Evolutionary conservation across 1,140 invertebrate species (phyloP).

Genomic region (Tachypleus tridentatus): DNA sequence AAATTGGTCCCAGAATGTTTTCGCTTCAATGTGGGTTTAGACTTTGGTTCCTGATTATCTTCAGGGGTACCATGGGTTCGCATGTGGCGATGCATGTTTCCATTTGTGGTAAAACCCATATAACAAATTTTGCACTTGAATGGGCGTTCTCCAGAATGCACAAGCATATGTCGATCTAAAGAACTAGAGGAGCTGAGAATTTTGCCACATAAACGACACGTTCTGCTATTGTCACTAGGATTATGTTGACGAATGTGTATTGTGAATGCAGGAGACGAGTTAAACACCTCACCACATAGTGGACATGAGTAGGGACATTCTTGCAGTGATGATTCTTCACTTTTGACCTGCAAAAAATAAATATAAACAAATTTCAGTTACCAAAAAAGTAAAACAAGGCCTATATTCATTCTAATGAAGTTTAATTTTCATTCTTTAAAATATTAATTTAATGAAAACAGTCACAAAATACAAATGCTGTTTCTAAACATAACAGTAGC

Average conservation of each 20-base stretch:
- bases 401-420: too few relatives aligned
- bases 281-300: slow-evolving; percentile 46
- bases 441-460: too few relatives aligned
- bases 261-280: slow-evolving; percentile 51
- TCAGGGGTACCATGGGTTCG: slow-evolving; percentile 45
- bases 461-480: too few relatives aligned
- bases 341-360: too few relatives aligned
- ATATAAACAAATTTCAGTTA: too few relatives aligned
- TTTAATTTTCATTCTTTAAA: too few relatives aligned
- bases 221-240: slow-evolving; percentile 34
- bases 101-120: slow-evolving; percentile 73
- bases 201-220: slow-evolving; percentile 41
- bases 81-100: slow-evolving; percentile 76
- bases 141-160: slow-evolving; percentile 59
- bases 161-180: slow-evolving; percentile 57
- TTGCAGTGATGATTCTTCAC: too few relatives aligned
- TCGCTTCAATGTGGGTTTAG: neutral
- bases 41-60: neutral
- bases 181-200: slow-evolving; percentile 60
- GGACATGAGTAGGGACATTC: slow-evolving; percentile 36
- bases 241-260: slow-evolving; percentile 54
- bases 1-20: too few relatives aligned
- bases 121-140: slow-evolving; percentile 65
- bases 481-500: too few relatives aligned
- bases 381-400: too few relatives aligned